phyloP scores from a whole-genome alignment of 2,113 vertebrate species.

The Theristicus caerulescens region DNA sequence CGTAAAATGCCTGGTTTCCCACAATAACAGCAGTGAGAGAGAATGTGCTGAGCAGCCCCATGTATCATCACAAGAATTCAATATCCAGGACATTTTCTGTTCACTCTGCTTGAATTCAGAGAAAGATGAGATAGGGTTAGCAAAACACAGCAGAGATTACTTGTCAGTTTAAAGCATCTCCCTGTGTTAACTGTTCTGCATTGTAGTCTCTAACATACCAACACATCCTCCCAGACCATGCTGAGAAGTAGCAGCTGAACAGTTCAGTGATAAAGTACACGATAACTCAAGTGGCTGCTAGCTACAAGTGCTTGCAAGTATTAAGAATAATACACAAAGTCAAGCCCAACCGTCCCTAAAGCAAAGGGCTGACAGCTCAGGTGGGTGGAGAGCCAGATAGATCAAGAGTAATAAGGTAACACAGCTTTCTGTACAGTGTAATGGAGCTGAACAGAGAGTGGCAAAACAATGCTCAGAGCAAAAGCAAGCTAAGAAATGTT shows the following conservation, averaged over 20 bases:
- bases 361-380: background rate
- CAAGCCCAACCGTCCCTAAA: background rate
- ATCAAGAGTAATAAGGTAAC: background rate
- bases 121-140: conserved; percentile 40
- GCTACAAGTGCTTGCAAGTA: conserved; percentile 1
- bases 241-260: background rate
- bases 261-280: background rate
- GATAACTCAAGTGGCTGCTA: conserved; percentile 11
- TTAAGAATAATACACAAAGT: conserved; percentile 24
- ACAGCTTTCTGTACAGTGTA: background rate
- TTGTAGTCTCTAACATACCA: conserved; percentile 23
- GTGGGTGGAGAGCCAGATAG: background rate
- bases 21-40: background rate
- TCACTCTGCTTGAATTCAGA: conserved; percentile 12
- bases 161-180: conserved; percentile 50
- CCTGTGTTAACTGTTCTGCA: conserved; percentile 16
- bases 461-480: background rate
- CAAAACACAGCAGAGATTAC: conserved; percentile 58
- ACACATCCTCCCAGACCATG: background rate
- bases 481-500: background rate
- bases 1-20: conserved; percentile 31
- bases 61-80: conserved; percentile 59
- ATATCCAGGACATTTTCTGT: conserved; percentile 29
- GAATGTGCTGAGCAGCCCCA: conserved; percentile 7
- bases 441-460: background rate